phyloP scores from a whole-genome alignment of 1,140 invertebrate genomes.

The Tetramorium simillimum region DNA sequence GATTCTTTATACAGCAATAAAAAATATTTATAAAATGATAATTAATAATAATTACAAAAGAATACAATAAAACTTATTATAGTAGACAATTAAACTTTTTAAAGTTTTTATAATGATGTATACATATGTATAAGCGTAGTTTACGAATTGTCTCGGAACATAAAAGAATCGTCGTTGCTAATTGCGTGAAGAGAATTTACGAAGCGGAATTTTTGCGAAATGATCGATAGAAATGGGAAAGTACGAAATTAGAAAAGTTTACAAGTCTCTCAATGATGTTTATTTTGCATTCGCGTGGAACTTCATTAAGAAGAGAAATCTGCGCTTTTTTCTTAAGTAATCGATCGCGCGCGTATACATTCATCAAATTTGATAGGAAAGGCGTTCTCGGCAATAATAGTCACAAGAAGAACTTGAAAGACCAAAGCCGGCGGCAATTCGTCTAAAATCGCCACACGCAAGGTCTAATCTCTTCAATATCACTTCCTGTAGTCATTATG shows the following conservation, averaged over 20 bases:
- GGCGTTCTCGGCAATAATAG: slow-evolving; percentile 34
- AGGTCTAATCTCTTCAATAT: slow-evolving; percentile 23
- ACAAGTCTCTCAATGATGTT: slow-evolving; percentile 38
- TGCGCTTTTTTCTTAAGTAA: slow-evolving; percentile 2
- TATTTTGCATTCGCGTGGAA: slow-evolving; percentile 40
- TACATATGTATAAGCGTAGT: background rate
- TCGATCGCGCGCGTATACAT: slow-evolving; percentile 31
- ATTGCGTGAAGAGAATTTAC: background rate
- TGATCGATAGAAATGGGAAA: slow-evolving; percentile 43
- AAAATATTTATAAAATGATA: background rate
- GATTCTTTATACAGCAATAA: background rate
- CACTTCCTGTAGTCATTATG: slow-evolving; percentile 12
- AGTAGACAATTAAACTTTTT: background rate
- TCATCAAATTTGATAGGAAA: slow-evolving; percentile 62
- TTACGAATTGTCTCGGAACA: background rate
- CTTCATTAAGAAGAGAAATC: slow-evolving; percentile 60
- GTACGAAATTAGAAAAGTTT: slow-evolving; percentile 28
- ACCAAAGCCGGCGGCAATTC: slow-evolving; percentile 9
- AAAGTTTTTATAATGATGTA: background rate
- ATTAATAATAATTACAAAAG: background rate
- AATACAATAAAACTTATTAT: slow-evolving; percentile 5
- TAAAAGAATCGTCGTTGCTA: background rate
- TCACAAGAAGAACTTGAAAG: slow-evolving; percentile 17
- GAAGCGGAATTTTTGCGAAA: slow-evolving; percentile 15
- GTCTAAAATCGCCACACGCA: slow-evolving; percentile 38